Percentiles rank a stretch among this genome's conserved stretches.
These are phyloP conservation scores for Argyresthia albistria DNA, from an alignment of 2,888 invertebrate genomes.

Conservation along the genomic window DNA sequence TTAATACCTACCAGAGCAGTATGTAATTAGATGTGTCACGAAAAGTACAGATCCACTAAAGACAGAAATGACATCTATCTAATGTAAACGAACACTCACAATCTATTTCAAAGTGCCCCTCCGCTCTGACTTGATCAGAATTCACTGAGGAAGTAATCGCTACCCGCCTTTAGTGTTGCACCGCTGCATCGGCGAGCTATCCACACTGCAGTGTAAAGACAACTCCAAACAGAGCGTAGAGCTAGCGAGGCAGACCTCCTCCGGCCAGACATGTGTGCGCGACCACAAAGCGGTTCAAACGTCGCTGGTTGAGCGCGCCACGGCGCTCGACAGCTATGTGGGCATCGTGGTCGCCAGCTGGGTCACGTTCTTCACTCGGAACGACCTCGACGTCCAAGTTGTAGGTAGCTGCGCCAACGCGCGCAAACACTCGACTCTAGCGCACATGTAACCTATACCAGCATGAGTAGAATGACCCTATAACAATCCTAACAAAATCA, in stretches of 20 bases:
- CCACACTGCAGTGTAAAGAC: constrained; percentile 43
- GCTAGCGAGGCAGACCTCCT: constrained; percentile 12
- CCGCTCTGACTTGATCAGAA: neutral
- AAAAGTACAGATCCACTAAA: no score
- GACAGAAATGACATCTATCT: no score
- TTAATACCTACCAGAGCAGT: no score
- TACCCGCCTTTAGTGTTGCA: constrained; percentile 44
- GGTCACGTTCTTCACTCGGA: constrained; percentile 52
- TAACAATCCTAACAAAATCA: constrained; percentile 1
- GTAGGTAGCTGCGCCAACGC: constrained; percentile 39
- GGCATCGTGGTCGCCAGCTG: constrained; percentile 61
- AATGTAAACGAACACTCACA: no score
- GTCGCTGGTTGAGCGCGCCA: constrained; percentile 46
- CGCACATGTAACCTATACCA: neutral
- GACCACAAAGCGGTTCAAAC: constrained; percentile 42
- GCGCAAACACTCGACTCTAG: constrained; percentile 1
- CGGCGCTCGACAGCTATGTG: constrained; percentile 57
- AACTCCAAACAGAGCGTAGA: constrained; percentile 45
- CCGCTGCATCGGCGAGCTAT: constrained; percentile 66
- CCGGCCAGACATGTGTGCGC: constrained; percentile 38
- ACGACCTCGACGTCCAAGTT: constrained; percentile 50
- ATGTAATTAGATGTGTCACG: no score
- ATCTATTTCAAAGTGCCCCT: no score
- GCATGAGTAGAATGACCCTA: neutral
- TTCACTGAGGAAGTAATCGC: neutral